A percentile compares a stretch with the other conserved stretches of the same genome.
Evolutionary conservation across 2,113 vertebrate genomes (phyloP).

Genomic region (Onychostoma macrolepis): DNA sequence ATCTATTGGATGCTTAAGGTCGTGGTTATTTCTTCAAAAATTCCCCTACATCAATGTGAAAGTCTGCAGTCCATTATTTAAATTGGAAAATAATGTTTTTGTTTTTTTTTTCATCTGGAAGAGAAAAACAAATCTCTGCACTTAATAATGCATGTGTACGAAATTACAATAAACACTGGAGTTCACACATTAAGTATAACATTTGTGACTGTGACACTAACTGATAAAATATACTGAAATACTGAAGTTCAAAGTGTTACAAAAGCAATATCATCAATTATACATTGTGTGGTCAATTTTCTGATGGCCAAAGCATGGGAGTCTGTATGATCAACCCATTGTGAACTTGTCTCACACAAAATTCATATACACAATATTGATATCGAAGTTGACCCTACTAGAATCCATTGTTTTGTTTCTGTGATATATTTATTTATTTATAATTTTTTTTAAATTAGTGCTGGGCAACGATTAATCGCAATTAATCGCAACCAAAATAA

Average conservation of each 20-base stretch:
- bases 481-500: too few relatives aligned
- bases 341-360: neutral
- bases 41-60: conserved; percentile 30
- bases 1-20: neutral
- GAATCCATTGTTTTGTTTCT: neutral
- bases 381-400: neutral
- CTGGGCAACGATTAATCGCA: too few relatives aligned
- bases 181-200: neutral
- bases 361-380: too few relatives aligned
- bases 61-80: neutral
- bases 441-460: neutral
- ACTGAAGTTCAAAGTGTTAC: neutral
- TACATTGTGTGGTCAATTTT: neutral
- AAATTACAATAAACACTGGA: neutral
- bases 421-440: neutral
- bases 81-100: neutral
- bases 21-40: neutral
- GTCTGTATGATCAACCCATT: neutral
- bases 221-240: neutral
- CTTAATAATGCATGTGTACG: neutral
- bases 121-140: conserved; percentile 14
- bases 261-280: neutral
- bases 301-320: neutral
- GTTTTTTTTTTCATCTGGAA: neutral
- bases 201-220: neutral